Percentiles rank a stretch among this genome's conserved stretches.
These are phyloP conservation scores for Chlorocebus sabaeus DNA, from an alignment of 2,113 vertebrate genomes.

Conservation along the genomic window DNA sequence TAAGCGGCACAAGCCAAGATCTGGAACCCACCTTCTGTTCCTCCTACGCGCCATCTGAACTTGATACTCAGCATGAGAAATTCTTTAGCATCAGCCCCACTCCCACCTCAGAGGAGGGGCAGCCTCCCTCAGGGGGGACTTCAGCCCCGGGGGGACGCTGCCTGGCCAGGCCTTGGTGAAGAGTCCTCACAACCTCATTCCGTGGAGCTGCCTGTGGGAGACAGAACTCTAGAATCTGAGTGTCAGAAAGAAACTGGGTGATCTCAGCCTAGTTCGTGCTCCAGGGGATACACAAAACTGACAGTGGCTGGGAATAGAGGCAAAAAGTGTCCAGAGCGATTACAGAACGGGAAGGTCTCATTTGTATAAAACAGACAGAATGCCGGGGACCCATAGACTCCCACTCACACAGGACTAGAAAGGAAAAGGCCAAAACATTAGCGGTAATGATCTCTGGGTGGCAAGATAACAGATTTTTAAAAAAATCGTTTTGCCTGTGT, in stretches of 20 bases:
- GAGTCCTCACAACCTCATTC: background rate
- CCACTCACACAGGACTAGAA: background rate
- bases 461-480: background rate
- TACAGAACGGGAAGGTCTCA: background rate
- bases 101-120: background rate
- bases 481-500: background rate
- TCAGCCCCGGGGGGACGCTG: background rate
- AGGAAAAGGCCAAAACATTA: background rate
- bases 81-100: background rate
- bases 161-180: background rate
- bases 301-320: background rate
- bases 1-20: background rate
- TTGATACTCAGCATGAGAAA: background rate
- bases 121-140: background rate
- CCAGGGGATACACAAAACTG: background rate
- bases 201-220: background rate
- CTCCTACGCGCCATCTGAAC: background rate
- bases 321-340: background rate
- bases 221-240: background rate
- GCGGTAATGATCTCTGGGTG: background rate
- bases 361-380: background rate
- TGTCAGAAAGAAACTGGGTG: background rate
- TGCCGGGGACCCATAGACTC: background rate
- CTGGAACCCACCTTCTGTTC: background rate
- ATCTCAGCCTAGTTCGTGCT: background rate